Conservation (phyloP, 2,113 vertebrate genomes). For the Xenotilapia flavipinnis region DNA sequence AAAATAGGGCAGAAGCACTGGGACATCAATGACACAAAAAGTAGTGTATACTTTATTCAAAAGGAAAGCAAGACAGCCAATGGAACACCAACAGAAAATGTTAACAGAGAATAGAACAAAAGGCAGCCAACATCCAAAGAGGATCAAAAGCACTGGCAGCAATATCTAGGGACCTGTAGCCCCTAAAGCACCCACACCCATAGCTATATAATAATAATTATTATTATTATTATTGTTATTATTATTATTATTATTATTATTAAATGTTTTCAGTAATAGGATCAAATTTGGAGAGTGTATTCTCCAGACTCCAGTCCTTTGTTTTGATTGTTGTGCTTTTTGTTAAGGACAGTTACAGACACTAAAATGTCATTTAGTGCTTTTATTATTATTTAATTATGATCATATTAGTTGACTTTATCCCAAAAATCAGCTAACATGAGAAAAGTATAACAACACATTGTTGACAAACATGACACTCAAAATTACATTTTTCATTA, state of each 20-base stretch:
- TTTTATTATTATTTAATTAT: neutral
- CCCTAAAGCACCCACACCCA: neutral
- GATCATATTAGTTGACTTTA: neutral
- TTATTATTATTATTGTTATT: neutral
- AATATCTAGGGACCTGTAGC: fast-evolving
- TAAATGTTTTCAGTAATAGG: neutral
- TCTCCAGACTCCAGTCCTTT: fast-evolving
- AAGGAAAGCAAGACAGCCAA: neutral
- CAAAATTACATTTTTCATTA: neutral
- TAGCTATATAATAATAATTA: neutral
- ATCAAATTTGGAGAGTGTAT: neutral
- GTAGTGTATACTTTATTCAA: neutral
- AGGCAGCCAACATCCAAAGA: neutral
- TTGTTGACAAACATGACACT: neutral
- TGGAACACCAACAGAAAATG: neutral
- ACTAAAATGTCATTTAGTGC: neutral
- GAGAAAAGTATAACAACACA: neutral
- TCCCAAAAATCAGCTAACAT: fast-evolving
- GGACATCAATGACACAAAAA: neutral
- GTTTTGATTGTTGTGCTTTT: neutral
- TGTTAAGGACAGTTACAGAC: neutral
- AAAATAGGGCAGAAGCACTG: neutral
- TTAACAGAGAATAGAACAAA: neutral
- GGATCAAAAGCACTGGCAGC: neutral
- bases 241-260: neutral